Evolutionary conservation across 2,797 vertebrate species (phyloP).

Genomic region (Cuniculus paca): DNA sequence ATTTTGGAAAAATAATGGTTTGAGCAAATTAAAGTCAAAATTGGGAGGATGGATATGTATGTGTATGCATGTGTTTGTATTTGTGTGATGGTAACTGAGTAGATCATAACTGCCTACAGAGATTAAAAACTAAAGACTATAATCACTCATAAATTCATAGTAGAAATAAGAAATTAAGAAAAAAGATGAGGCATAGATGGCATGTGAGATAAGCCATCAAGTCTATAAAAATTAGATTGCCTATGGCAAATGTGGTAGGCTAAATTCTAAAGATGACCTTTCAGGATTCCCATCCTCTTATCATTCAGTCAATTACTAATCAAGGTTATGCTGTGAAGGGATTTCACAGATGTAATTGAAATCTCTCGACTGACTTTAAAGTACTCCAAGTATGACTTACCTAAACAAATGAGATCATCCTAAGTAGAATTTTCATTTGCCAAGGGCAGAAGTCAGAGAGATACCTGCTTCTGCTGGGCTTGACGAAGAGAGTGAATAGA

Average conservation of each 20-base stretch:
- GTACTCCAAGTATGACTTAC: neutral
- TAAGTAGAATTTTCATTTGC: neutral
- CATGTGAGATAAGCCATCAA: neutral
- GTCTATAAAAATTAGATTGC: neutral
- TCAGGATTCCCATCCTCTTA: neutral
- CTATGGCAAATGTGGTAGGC: neutral
- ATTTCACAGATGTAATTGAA: neutral
- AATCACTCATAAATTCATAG: neutral
- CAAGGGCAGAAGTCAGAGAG: neutral
- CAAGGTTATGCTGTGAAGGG: neutral
- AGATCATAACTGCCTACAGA: neutral
- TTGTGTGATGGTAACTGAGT: neutral
- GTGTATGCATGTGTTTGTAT: neutral
- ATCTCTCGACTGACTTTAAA: slow-evolving; percentile 9
- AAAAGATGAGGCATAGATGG: neutral
- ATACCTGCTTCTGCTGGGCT: neutral
- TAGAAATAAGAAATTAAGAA: neutral
- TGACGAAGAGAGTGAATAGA: neutral
- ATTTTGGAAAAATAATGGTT: neutral
- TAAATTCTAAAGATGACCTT: neutral
- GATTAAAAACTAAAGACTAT: neutral
- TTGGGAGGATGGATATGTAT: neutral
- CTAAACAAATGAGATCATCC: neutral
- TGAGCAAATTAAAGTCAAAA: neutral
- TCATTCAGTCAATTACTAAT: neutral